Evolutionary conservation across 2,888 invertebrate species (phyloP).

Genomic region (Bugulina stolonifera): DNA sequence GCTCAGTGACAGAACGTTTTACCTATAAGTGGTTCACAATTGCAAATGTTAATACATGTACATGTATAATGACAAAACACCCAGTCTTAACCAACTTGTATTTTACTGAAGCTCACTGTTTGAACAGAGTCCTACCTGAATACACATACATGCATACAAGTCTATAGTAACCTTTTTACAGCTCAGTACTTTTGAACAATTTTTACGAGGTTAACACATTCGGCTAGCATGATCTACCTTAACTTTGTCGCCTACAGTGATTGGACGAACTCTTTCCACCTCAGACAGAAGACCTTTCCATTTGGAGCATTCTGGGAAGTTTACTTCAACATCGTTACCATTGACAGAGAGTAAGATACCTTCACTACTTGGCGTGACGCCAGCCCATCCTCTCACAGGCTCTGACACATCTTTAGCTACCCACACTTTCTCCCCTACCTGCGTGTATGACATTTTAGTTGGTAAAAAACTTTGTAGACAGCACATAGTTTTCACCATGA

Average conservation of each 20-base stretch:
- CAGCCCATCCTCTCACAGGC: slow-evolving; percentile 18
- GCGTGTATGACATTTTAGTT: no score
- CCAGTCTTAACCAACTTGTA: no score
- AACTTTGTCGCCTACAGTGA: slow-evolving; percentile 22
- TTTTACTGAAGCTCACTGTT: no score
- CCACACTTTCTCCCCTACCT: slow-evolving; percentile 20
- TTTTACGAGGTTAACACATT: no score
- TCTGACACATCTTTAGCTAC: neutral
- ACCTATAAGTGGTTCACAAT: neutral
- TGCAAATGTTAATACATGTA: neutral
- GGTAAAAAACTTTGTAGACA: neutral
- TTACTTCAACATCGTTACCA: slow-evolving; percentile 1
- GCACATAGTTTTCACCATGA: neutral
- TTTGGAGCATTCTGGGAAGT: slow-evolving; percentile 12
- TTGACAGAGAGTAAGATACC: slow-evolving; percentile 6
- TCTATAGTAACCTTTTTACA: no score
- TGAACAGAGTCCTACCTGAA: no score
- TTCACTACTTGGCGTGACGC: neutral
- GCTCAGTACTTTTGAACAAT: no score
- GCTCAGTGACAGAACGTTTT: neutral
- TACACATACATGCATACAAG: no score
- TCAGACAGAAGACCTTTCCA: slow-evolving; percentile 21
- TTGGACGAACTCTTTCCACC: neutral
- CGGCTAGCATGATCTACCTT: neutral
- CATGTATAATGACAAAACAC: neutral